These are phyloP conservation scores for Ceratina calcarata DNA, from an alignment of 1,140 invertebrate species.

Conservation along the genomic window DNA sequence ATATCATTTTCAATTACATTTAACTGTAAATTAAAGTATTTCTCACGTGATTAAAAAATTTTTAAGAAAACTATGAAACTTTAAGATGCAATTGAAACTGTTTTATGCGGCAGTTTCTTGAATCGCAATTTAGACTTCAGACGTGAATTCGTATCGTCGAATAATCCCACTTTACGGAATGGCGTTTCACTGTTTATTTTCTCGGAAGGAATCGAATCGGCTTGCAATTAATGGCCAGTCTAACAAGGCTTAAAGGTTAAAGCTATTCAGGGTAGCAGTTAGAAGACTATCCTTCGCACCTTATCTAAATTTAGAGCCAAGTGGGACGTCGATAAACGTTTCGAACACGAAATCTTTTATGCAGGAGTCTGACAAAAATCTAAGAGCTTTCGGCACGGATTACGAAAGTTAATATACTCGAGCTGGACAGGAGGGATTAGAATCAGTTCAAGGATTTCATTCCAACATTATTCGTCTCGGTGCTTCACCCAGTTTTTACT, in stretches of 20 bases:
- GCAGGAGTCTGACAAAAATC: background rate
- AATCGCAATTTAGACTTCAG: too few relatives aligned
- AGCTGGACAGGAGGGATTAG: background rate
- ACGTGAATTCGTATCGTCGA: too few relatives aligned
- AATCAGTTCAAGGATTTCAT: background rate
- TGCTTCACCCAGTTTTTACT: background rate
- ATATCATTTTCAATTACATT: too few relatives aligned
- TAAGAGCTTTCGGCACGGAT: background rate
- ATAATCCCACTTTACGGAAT: background rate
- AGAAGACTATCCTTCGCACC: background rate
- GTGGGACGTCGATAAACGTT: background rate
- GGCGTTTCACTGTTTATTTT: background rate
- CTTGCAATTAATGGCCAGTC: background rate
- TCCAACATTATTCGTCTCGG: too few relatives aligned
- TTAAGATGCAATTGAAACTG: too few relatives aligned
- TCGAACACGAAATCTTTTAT: background rate
- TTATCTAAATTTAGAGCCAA: background rate
- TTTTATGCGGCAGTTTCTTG: too few relatives aligned
- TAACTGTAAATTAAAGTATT: too few relatives aligned
- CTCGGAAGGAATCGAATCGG: background rate
- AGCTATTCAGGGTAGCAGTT: background rate
- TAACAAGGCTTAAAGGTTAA: conserved; percentile 2
- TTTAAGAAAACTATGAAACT: too few relatives aligned
- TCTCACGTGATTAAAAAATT: too few relatives aligned
- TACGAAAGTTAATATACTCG: background rate